Evolutionary conservation across 1,140 invertebrate species (phyloP), one percentile per base, ranked within the genome.

Genomic region (Euura lappo): DNA sequence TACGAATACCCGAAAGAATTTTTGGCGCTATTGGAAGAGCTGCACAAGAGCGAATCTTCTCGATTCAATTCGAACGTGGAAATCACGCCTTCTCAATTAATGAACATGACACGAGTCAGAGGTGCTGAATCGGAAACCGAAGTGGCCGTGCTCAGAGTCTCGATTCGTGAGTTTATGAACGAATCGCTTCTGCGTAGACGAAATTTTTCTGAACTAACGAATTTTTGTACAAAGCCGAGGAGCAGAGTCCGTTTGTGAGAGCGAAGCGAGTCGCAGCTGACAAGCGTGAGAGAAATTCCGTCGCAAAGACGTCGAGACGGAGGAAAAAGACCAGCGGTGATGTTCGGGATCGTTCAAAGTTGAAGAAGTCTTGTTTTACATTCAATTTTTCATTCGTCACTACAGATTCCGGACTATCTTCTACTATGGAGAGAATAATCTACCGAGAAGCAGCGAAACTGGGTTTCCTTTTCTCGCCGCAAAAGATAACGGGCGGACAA

Each of bases 1-100:
- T 80, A 80, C 44, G n/a, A 72, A 68, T 80, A 80, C 73, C 77
- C 79, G 45, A 6, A 45, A 45, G 66, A 78, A 66, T 77, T 80
- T 47, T 11, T 70, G 69, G 69, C 46, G 46, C 11, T 1, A 13
- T 64, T 60, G 51, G 6, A 60, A 8, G 8, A 60, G 51, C 51
- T 60, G 51, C 51, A 60, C 13, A n/a, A 60, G 13, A 60, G 8
- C 3, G 6, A 60, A 11, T 60, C 51, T 3, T 60, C 51, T 8
- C 51, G 51, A 11, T 60, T 60, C 10, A n/a, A 60, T n/a, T 60
- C 51, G 3, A 60, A 60, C 4, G 51, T 60, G 10, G 51, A 60
- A 60, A 60, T 60, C 8, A 60, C 51, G 6, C 51, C 51, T 8
- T 60, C 51, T 3, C 51, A 60, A 60, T n/a, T 60, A 3, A 60